Conservation (phyloP, 1,140 invertebrate genomes). For the Lanistes nyassanus region DNA sequence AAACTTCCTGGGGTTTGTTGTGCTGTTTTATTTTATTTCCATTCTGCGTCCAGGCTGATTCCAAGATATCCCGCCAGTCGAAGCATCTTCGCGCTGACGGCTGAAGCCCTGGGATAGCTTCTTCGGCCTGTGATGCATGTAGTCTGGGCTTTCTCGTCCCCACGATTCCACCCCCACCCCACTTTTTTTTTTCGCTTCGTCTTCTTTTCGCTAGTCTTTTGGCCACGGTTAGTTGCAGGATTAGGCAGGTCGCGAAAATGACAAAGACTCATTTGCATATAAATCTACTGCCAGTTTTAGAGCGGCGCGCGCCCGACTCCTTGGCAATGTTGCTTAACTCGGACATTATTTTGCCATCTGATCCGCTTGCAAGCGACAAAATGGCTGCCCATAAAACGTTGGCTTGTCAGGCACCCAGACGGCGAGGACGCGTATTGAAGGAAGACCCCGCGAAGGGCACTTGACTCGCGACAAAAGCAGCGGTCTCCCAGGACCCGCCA, state of each 20-base stretch:
- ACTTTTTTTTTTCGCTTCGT: background rate
- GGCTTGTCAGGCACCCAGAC: background rate
- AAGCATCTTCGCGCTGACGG: no score
- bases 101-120: no score
- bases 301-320: background rate
- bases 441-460: no score
- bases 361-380: conserved; percentile 8
- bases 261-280: conserved; percentile 30
- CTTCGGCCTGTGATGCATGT: no score
- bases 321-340: conserved; percentile 7
- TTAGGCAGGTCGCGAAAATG: conserved; percentile 12
- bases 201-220: background rate
- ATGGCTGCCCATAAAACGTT: background rate
- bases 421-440: no score
- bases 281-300: conserved; percentile 19
- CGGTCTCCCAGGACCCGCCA: no score
- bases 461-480: no score
- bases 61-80: no score
- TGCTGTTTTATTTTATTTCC: no score
- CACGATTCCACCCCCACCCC: background rate
- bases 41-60: no score
- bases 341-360: conserved; percentile 18
- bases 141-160: background rate
- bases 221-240: background rate
- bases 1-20: conserved; percentile 19